A percentile compares a stretch with the other conserved stretches of the same genome.
phyloP scores from a whole-genome alignment of 2,113 vertebrate genomes.

The Zapus hudsonius region DNA sequence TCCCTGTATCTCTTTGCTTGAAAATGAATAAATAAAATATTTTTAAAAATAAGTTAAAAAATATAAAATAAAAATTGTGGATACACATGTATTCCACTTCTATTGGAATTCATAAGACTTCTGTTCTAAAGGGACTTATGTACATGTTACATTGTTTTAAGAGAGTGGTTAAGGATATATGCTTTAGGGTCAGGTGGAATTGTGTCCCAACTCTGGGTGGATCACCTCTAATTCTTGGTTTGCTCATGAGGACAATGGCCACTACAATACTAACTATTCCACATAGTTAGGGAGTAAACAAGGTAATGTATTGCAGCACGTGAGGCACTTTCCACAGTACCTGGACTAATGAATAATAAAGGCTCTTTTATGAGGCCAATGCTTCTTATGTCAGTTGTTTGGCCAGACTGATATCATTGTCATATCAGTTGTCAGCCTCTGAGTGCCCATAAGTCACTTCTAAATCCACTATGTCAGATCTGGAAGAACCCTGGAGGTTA shows the following conservation, averaged over 20 bases:
- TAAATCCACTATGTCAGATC: neutral
- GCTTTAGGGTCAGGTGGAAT: neutral
- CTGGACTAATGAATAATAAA: constrained; percentile 20
- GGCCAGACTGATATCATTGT: neutral
- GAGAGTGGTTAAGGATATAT: too few species aligned
- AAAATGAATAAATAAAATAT: too few species aligned
- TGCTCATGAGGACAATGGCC: neutral
- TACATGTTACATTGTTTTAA: too few species aligned
- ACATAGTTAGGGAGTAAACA: neutral
- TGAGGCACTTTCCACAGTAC: constrained; percentile 5
- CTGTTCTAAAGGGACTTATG: too few species aligned
- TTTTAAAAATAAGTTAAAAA: too few species aligned
- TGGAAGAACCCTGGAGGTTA: neutral
- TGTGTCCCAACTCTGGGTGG: neutral
- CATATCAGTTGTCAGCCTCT: neutral
- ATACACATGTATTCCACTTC: too few species aligned
- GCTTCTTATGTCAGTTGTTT: neutral
- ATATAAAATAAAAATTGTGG: too few species aligned
- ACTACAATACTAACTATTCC: neutral
- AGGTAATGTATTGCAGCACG: neutral
- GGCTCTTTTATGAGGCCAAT: neutral
- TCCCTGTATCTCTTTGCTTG: too few species aligned
- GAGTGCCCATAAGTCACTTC: neutral
- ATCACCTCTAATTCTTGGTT: neutral
- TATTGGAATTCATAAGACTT: too few species aligned